phyloP scores from a whole-genome alignment of 2,113 vertebrate species.

The Brienomyrus brachyistius region DNA sequence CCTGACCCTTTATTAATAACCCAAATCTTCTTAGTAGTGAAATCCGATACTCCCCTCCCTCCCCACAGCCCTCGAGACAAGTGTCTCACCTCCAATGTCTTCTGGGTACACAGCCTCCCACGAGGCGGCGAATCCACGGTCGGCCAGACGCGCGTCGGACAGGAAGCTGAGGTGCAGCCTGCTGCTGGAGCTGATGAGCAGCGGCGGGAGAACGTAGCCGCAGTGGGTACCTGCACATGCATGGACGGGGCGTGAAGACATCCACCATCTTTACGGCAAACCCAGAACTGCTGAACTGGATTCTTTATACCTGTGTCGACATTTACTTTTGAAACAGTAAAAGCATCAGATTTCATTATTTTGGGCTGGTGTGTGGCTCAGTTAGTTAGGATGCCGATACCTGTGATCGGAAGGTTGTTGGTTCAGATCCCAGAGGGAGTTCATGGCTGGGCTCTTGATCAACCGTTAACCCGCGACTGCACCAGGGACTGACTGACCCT shows the following conservation, averaged over 20 bases:
- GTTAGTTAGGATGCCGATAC: background rate
- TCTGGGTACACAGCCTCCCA: constrained; percentile 65
- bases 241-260: background rate
- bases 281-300: background rate
- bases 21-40: constrained; percentile 20
- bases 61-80: background rate
- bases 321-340: background rate
- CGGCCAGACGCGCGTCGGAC: constrained; percentile 54
- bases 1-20: background rate
- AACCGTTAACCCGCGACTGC: background rate
- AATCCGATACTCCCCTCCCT: background rate
- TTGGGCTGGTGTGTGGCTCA: background rate
- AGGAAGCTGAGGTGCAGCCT: constrained; percentile 54
- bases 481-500: background rate
- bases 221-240: constrained; percentile 55
- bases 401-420: background rate
- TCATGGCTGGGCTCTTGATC: background rate
- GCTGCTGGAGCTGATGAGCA: constrained; percentile 55
- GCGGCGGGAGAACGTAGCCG: constrained; percentile 54
- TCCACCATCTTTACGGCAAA: background rate
- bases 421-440: background rate
- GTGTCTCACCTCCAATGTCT: constrained; percentile 55
- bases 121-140: constrained; percentile 56
- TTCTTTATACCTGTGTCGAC: background rate
- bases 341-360: background rate